Conservation (phyloP, 2,113 vertebrate genomes). For the Elanoides forficatus region DNA sequence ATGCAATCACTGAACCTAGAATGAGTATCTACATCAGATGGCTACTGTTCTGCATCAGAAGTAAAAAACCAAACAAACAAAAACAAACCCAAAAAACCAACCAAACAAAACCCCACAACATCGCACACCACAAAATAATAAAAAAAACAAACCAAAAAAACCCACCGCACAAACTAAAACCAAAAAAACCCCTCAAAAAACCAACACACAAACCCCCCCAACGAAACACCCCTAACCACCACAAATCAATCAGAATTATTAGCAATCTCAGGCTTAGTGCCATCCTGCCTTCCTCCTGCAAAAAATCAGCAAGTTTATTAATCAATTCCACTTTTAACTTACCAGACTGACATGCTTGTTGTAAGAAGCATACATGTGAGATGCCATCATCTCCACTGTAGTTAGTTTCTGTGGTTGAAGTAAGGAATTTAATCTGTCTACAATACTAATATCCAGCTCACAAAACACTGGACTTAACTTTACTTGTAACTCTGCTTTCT, state of each 20-base stretch:
- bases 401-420: conserved; percentile 92
- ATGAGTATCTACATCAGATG: not conserved
- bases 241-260: not conserved
- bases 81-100: too few relatives aligned
- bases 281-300: not conserved
- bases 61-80: too few relatives aligned
- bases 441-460: conserved; percentile 96
- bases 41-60: not conserved
- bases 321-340: conserved; percentile 53
- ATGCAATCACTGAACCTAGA: not conserved
- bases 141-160: too few relatives aligned
- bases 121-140: too few relatives aligned
- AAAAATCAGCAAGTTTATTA: not conserved
- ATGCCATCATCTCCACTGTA: conserved; percentile 93
- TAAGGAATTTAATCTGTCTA: conserved; percentile 94
- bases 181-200: not conserved
- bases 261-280: not conserved
- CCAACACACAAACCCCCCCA: too few relatives aligned
- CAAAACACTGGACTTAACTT: conserved; percentile 83
- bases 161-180: too few relatives aligned
- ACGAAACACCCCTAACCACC: not conserved
- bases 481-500: conserved; percentile 90
- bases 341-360: conserved; percentile 95
- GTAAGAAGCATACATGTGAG: conserved; percentile 95
- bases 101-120: too few relatives aligned